phyloP scores from a whole-genome alignment of 2,888 invertebrate species.

The Argyresthia goedartella region DNA sequence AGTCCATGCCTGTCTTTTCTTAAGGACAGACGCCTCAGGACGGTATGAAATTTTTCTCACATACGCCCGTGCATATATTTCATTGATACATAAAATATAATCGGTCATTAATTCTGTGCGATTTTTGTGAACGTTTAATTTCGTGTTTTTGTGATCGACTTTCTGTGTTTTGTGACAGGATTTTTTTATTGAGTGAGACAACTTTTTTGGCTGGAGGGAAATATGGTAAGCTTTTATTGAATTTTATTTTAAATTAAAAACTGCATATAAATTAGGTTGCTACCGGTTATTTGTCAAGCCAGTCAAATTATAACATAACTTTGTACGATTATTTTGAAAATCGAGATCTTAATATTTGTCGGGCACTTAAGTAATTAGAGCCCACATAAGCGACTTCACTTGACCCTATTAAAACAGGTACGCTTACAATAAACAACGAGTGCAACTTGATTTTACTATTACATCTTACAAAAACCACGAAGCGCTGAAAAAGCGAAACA shows the following conservation, averaged over 20 bases:
- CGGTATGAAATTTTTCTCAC: not conserved
- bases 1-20: constrained; percentile 62
- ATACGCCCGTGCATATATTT: too few relatives aligned
- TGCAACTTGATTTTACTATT: not conserved
- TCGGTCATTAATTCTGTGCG: not conserved
- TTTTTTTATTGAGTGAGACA: not conserved
- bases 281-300: constrained; percentile 4
- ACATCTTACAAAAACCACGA: not conserved
- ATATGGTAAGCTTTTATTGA: constrained; percentile 41
- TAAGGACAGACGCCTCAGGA: constrained; percentile 37
- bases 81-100: not conserved
- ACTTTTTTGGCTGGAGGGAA: constrained; percentile 26
- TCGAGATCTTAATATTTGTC: not conserved
- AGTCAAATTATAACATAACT: constrained; percentile 2
- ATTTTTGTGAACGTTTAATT: not conserved
- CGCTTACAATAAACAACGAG: not conserved
- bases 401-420: not conserved
- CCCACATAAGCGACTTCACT: not conserved
- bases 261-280: too few relatives aligned
- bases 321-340: not conserved
- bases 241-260: not conserved
- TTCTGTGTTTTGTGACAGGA: constrained; percentile 5
- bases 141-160: constrained; percentile 19
- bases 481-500: not conserved
- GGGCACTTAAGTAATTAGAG: not conserved